phyloP scores from a whole-genome alignment of 2,113 vertebrate genomes.

The Xiphophorus maculatus region DNA sequence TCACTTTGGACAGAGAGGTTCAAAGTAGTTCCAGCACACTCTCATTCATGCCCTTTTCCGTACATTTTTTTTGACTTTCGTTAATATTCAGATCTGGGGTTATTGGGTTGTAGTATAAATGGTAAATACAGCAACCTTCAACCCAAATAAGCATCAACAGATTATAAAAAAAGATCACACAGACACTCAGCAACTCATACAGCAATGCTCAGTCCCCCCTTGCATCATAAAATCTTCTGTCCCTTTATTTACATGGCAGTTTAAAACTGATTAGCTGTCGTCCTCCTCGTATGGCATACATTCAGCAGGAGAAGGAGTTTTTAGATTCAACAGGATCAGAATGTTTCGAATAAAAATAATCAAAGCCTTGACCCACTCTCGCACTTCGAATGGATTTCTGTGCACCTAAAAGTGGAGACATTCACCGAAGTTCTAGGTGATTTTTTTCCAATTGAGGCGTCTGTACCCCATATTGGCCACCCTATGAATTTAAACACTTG shows the following conservation, averaged over 20 bases:
- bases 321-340: conserved; percentile 60
- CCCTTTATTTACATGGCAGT: conserved; percentile 85
- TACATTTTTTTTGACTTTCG: conserved; percentile 10
- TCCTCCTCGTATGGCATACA: conserved; percentile 78
- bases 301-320: conserved; percentile 76
- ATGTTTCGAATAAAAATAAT: conserved; percentile 37
- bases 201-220: conserved; percentile 51
- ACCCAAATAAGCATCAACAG: conserved; percentile 58
- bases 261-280: conserved; percentile 77
- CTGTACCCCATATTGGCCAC: conserved; percentile 30
- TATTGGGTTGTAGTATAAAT: conserved; percentile 27
- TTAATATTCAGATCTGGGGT: conserved; percentile 21
- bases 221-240: conserved; percentile 71
- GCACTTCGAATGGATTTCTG: conserved; percentile 22
- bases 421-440: conserved; percentile 51
- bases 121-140: conserved; percentile 52
- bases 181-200: conserved; percentile 71
- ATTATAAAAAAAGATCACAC: conserved; percentile 58
- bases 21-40: conserved; percentile 46
- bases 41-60: conserved; percentile 35
- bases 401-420: conserved; percentile 55
- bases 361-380: conserved; percentile 40
- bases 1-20: conserved; percentile 51
- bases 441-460: conserved; percentile 37
- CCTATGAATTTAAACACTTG: conserved; percentile 4